A percentile compares a stretch with the other conserved stretches of the same genome.
Conservation (phyloP, 2,797 vertebrate species). For the Coreius guichenoti region DNA sequence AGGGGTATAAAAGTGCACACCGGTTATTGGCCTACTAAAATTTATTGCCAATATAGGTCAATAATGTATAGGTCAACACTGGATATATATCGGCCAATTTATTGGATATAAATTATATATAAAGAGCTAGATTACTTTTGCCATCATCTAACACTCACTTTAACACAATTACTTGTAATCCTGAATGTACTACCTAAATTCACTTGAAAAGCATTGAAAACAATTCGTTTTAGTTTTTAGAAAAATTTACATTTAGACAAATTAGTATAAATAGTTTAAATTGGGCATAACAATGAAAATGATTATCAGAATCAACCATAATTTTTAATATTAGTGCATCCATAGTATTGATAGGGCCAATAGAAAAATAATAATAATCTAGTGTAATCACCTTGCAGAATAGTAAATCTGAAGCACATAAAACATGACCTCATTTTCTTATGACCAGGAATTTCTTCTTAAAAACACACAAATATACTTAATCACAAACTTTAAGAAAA, state of each 20-base stretch:
- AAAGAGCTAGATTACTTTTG: not conserved
- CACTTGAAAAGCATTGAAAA: not conserved
- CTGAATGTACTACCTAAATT: not conserved
- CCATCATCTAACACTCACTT: not conserved
- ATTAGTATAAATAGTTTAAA: not conserved
- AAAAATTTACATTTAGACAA: not conserved
- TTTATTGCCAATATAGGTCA: not conserved
- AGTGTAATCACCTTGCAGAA: not conserved
- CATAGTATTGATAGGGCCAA: not conserved
- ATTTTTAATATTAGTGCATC: not conserved
- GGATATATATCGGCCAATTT: not conserved
- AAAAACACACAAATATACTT: not conserved
- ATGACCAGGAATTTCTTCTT: not conserved
- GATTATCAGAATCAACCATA: not conserved
- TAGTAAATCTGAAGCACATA: not conserved
- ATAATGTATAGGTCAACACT: not conserved
- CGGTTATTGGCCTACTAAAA: not conserved
- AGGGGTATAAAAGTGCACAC: too few species aligned
- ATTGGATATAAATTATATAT: not conserved
- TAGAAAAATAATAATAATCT: not conserved
- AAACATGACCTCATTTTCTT: conserved; percentile 1
- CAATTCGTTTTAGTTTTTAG: not conserved
- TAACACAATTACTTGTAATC: not conserved
- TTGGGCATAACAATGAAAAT: not conserved
- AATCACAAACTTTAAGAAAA: not conserved